A percentile compares a stretch with the other conserved stretches of the same genome.
These are phyloP conservation scores for Haliclona indistincta DNA, from an alignment of 37 sponge, comb jelly and placozoan genomes.

Conservation along the genomic window DNA sequence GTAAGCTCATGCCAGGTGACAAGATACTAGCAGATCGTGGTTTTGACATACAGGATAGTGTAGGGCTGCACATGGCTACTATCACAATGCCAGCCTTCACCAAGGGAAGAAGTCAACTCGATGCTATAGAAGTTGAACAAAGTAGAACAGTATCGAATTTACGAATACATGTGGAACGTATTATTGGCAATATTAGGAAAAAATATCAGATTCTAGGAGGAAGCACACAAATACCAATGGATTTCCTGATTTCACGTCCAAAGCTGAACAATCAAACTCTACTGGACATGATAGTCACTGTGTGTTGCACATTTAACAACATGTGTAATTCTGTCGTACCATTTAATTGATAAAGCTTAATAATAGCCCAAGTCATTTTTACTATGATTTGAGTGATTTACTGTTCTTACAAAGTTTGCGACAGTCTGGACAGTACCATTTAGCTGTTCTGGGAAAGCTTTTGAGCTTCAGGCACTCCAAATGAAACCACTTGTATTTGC, in stretches of 20 bases:
- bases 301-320: not conserved
- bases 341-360: not conserved
- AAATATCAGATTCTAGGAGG: conserved; percentile 36
- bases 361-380: not conserved
- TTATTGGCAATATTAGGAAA: conserved; percentile 31
- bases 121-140: conserved; percentile 50
- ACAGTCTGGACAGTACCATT: conserved; percentile 53
- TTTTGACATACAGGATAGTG: conserved; percentile 28
- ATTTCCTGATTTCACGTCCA: no score
- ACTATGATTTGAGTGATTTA: not conserved
- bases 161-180: conserved; percentile 53
- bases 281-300: not conserved
- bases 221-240: no score
- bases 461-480: conserved; percentile 17
- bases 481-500: conserved; percentile 43
- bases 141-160: conserved; percentile 40
- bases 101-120: conserved; percentile 37
- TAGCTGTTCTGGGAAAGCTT: not conserved
- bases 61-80: conserved; percentile 23
- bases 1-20: conserved; percentile 29
- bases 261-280: no score
- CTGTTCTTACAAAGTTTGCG: not conserved
- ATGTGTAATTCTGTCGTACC: not conserved
- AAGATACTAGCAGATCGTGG: conserved; percentile 43
- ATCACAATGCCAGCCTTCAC: conserved; percentile 35